Evolutionary conservation across 2,113 vertebrate genomes (phyloP), one percentile per base, ranked within the genome.

Genomic region (Vireo altiloquus): DNA sequence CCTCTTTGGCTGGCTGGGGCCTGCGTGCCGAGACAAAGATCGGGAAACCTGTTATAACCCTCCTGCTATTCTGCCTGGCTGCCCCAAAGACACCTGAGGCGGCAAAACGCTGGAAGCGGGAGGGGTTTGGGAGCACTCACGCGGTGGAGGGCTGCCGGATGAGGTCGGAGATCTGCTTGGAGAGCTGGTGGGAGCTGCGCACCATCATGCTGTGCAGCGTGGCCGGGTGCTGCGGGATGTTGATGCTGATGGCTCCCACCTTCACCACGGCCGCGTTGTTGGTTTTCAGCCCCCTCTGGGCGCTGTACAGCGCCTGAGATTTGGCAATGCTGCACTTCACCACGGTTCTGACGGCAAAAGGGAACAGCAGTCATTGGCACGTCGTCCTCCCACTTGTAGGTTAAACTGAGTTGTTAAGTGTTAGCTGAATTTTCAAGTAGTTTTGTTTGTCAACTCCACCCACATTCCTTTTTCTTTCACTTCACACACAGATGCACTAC

Each of bases 201-300:
- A 99, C 99, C 99, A 99, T 99, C 99, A 99, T 99, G 96, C 99
- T 99, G 95, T 99, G 99, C 92, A 99, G 94, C 0, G 99, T 99
- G 70, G 99, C 99, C 4, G 99, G 99, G 94, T 99, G 99, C 96
- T 99, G 99, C 4, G 99, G 99, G 57, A 99, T 99, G 97, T 99
- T 99, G 97, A 99, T 99, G 96, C 99, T 98, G 97, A 99, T 99
- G 72, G 99, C 98, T 4, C 99, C 99, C 31, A 99, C 99, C 97
- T 99, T 99, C 91, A 99, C 98, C 83, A 99, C 98, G 1, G 99
- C 99, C 2, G 99, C 99, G 1, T 99, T 99, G 96, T 99, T 99
- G 61, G 99, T 99, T 92, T 98, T 99, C 95, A 99, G 33, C 31
- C 99, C 99, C 37, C 99, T 97, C 97, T 99, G 99, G 57, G 99